phyloP scores from a whole-genome alignment of 2,888 invertebrate species.

The Drosophila engyochracea region DNA sequence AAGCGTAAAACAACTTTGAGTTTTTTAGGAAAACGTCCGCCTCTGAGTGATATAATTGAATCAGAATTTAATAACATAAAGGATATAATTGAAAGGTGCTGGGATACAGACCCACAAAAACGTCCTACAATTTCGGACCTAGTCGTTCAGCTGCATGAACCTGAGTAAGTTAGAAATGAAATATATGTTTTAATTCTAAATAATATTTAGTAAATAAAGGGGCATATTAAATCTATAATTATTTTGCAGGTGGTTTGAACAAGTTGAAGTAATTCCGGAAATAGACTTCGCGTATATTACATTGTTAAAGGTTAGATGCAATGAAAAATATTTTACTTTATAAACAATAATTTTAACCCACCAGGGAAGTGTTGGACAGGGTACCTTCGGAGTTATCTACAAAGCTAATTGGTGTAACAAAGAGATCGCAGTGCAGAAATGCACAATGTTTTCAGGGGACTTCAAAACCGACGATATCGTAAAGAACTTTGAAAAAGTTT shows the following conservation, averaged over 20 bases:
- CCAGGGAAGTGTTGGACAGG: neutral
- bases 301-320: neutral
- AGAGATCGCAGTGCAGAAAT: neutral
- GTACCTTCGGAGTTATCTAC: conserved; percentile 1
- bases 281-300: neutral
- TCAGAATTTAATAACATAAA: neutral
- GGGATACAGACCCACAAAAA: neutral
- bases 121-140: neutral
- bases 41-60: conserved; percentile 2
- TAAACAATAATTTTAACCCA: neutral
- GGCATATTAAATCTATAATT: neutral
- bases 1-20: neutral
- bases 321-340: neutral
- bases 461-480: neutral
- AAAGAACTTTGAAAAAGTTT: neutral
- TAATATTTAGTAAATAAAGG: neutral
- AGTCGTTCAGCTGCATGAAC: neutral
- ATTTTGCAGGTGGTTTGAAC: neutral
- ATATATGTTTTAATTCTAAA: neutral
- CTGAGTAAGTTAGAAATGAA: neutral
- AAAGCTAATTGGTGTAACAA: conserved; percentile 3
- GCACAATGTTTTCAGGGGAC: neutral
- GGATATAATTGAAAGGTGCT: neutral
- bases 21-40: conserved; percentile 1
- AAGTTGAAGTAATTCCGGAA: too few species aligned